Evolutionary conservation across 2,113 vertebrate species (phyloP), one percentile per base, ranked within the genome.

Genomic region (Synchiropus splendidus): DNA sequence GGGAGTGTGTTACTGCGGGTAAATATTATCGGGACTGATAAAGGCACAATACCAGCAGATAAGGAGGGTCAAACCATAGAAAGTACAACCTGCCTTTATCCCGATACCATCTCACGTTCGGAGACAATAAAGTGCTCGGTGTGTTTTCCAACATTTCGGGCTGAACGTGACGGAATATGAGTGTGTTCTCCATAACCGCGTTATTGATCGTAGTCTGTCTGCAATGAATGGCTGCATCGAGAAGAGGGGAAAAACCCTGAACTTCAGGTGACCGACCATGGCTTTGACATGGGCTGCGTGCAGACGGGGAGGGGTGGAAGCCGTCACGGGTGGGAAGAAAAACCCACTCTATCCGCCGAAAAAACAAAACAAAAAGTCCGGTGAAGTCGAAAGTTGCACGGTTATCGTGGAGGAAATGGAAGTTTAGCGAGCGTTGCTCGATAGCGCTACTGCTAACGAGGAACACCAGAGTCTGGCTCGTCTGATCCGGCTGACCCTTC

Each of bases 221-320:
- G 86, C 88, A 85, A 83, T 83, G 87, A 87, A 86, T 85, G 76
- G 85, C 82, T 87, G 74, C 76, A 73, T 74, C 75, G 72, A 72
- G 77, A 78, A 75, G 54, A 56, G 57, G 69, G 82, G 84, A 75
- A 76, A 83, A 82, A 80, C 86, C 81, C 77, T 92, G 90, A 97
- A 97, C 90, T 94, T 92, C 89, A 89, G 89, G 87, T 92, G 91
- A 93, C 92, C 92, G 92, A 89, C 85, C 87, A 80, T 77, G 84
- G 88, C 89, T 86, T 86, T 82, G 80, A 85, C 83, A 88, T 80
- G n/a, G n/a, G n/a, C n/a, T n/a, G n/a, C n/a, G n/a, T n/a, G 78
- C 78, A 81, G 80, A 77, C 82, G 67, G 75, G 77, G 81, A 81
- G 78, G 82, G 75, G 68, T 75, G 49, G 57, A 70, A 34, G 31